phyloP scores from a whole-genome alignment of 1,140 invertebrate genomes.

The Achatina immaculata region DNA sequence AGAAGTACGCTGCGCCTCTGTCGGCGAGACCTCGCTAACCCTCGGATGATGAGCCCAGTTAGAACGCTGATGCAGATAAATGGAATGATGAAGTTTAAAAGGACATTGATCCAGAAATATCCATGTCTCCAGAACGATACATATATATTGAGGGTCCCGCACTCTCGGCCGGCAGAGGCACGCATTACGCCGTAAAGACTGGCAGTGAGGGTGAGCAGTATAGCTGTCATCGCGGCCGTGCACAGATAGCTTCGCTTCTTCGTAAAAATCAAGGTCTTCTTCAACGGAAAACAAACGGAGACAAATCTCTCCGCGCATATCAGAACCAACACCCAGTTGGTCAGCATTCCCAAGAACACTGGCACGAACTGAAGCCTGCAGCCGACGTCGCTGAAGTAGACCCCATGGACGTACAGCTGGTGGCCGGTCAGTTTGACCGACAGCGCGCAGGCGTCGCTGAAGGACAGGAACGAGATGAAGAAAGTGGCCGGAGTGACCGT shows the following conservation, averaged over 20 bases:
- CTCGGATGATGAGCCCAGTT: conserved; percentile 38
- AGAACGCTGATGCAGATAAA: conserved; percentile 30
- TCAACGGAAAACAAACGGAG: conserved; percentile 54
- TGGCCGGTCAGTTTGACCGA: conserved; percentile 53
- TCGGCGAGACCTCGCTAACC: conserved; percentile 9
- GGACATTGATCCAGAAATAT: conserved; percentile 38
- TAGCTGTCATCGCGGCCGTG: conserved; percentile 37
- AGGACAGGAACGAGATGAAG: conserved; percentile 54
- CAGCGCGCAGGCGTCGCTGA: conserved; percentile 47
- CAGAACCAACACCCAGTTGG: conserved; percentile 59
- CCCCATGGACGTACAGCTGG: conserved; percentile 43
- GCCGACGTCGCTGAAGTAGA: conserved; percentile 41
- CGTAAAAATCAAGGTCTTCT: conserved; percentile 47
- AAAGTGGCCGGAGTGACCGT: conserved; percentile 51
- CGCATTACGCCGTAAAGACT: conserved; percentile 38
- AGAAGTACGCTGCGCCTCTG: neutral
- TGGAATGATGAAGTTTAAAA: conserved; percentile 30
- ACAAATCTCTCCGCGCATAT: conserved; percentile 59
- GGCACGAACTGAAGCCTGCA: conserved; percentile 39
- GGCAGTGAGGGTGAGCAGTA: conserved; percentile 39
- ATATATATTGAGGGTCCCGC: neutral
- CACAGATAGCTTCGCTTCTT: conserved; percentile 40
- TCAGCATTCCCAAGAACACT: conserved; percentile 23
- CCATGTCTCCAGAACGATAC: neutral
- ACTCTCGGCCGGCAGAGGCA: neutral